Evolutionary conservation across 1,140 invertebrate genomes (phyloP), one percentile per base, ranked within the genome.

Genomic region (Trichonephila inaurata): DNA sequence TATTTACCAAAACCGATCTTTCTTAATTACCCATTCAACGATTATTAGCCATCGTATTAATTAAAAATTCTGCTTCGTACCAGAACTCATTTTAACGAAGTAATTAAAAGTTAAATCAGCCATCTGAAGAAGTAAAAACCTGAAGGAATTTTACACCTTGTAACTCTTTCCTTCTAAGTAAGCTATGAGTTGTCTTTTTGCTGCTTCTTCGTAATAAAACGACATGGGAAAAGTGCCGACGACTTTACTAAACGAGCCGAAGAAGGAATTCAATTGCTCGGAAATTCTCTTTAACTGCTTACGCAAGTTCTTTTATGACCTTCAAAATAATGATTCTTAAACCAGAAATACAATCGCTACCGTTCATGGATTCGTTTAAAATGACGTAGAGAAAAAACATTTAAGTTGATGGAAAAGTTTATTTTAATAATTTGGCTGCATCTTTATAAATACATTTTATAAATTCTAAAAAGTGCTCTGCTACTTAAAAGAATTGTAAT

Each of bases 241-340:
- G 14, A 33, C n/a, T 33, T 72, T 24, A 4, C 69, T 72, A 28
- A 72, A 72, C 28, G 72, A 77, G 72, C 72, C 33, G 72, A 19
- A 40, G 72, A 77, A 19, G 72, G 33, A 18, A 40, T 77, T 77
- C 72, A 77, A 77, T 77, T 77, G 72, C 72, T 77, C 72, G 28
- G 72, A 77, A 77, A 28, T 40, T 77, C 72, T 40, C 33, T 77
- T 33, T 40, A 77, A 33, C 72, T 77, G 24, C 16, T 40, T 28
- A 16, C 72, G 72, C 28, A 77, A 40, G 33, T 33, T 28, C 72
- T 77, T 77, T 33, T 18, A 33, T 19, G 72, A 77, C 72, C 72
- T 77, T 77, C 72, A 77, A 6, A 40, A 77, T 7, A 12, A 12
- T 51, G 51, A 12, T 12, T 51, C 51, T 51, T 12, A 51, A 51